These are phyloP conservation scores for Lipophrys pholis DNA, from an alignment of 2,113 vertebrate species.

Conservation along the genomic window DNA sequence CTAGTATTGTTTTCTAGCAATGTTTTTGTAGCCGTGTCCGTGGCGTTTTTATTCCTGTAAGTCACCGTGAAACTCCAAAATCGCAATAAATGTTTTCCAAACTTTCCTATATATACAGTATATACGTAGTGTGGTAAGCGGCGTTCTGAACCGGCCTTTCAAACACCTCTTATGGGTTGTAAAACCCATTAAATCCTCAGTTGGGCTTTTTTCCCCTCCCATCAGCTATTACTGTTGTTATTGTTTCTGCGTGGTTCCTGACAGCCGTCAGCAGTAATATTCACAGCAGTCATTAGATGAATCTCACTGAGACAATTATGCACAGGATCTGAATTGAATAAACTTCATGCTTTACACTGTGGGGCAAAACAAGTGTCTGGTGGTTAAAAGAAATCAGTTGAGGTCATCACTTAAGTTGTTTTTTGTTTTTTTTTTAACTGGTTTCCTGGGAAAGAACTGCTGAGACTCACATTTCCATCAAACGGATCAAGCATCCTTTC, in stretches of 20 bases:
- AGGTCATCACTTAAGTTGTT: slow-evolving; percentile 33
- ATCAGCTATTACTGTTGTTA: slow-evolving; percentile 48
- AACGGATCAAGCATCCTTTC: slow-evolving; percentile 25
- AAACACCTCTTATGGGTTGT: slow-evolving; percentile 13
- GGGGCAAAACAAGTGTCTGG: slow-evolving; percentile 5
- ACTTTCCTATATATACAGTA: background rate
- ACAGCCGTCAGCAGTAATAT: slow-evolving; percentile 60
- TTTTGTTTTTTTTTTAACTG: background rate
- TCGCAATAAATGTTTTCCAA: background rate
- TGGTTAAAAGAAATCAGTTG: slow-evolving; percentile 27
- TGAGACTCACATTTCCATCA: slow-evolving; percentile 25
- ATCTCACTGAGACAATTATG: slow-evolving; percentile 57
- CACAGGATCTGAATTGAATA: slow-evolving; percentile 22
- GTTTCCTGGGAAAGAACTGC: slow-evolving; percentile 8
- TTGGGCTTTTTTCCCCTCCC: slow-evolving; percentile 26
- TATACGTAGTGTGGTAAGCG: background rate
- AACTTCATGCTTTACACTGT: slow-evolving; percentile 23
- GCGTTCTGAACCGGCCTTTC: slow-evolving; percentile 5
- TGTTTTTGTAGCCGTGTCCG: background rate
- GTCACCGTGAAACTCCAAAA: background rate
- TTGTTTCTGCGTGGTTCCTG: slow-evolving; percentile 50
- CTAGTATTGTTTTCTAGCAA: background rate
- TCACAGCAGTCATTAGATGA: slow-evolving; percentile 52
- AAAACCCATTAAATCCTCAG: slow-evolving; percentile 43
- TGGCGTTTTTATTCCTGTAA: background rate